Evolutionary conservation across 1,140 invertebrate genomes (phyloP).

Genomic region (Meteorus sp.): DNA sequence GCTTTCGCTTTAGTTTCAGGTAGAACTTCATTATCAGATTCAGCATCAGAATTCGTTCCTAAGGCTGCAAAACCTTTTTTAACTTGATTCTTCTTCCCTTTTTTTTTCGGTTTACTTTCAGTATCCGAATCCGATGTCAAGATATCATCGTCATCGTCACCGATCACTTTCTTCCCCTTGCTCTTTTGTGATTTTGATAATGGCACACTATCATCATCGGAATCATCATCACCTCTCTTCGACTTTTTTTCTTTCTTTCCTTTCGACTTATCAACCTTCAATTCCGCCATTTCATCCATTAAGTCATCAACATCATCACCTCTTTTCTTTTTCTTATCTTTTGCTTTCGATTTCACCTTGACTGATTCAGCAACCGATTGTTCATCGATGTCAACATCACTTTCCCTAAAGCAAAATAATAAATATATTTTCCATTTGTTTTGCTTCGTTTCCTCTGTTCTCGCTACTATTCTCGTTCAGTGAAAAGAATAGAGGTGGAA

Average conservation of each 20-base stretch:
- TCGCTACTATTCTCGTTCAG: too few species aligned
- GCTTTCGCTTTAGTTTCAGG: slow-evolving; percentile 33
- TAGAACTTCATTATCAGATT: slow-evolving; percentile 26
- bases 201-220: slow-evolving; percentile 29
- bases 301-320: slow-evolving; percentile 44
- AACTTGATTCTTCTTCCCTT: slow-evolving; percentile 35
- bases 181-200: slow-evolving; percentile 37
- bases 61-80: slow-evolving; percentile 36
- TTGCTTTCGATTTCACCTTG: slow-evolving; percentile 40
- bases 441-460: too few species aligned
- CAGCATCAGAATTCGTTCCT: slow-evolving; percentile 35
- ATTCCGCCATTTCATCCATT: slow-evolving; percentile 39
- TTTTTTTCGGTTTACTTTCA: slow-evolving; percentile 28
- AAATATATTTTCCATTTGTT: too few species aligned
- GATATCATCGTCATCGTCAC: slow-evolving; percentile 44
- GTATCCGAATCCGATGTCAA: slow-evolving; percentile 33
- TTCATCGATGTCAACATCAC: slow-evolving; percentile 60
- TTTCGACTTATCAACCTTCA: slow-evolving; percentile 45
- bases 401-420: slow-evolving; percentile 61
- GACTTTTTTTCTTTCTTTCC: slow-evolving; percentile 42
- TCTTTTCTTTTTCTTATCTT: slow-evolving; percentile 38
- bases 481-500: too few species aligned
- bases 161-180: slow-evolving; percentile 50
- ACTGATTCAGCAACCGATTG: slow-evolving; percentile 54
- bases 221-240: slow-evolving; percentile 32